Evolutionary conservation across 2,113 vertebrate species (phyloP).

Genomic region (Orientallactaga bullata): DNA sequence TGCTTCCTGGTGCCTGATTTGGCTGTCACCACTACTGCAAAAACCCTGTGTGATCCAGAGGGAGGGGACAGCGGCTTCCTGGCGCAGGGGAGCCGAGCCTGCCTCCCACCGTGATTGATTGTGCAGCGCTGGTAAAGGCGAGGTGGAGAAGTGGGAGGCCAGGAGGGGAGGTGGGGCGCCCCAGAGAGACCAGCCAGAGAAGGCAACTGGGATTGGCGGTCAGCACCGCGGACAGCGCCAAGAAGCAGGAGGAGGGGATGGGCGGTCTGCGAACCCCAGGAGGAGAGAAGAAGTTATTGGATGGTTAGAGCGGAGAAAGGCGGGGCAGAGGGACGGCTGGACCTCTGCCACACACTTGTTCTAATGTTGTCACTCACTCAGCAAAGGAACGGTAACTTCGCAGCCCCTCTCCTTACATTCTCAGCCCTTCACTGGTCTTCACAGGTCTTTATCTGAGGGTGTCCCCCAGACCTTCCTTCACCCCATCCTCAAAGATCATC

Average conservation of each 20-base stretch:
- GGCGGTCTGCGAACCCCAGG: constrained; percentile 11
- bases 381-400: background rate
- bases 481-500: background rate
- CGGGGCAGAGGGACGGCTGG: background rate
- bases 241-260: background rate
- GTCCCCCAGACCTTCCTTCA: background rate
- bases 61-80: constrained; percentile 45
- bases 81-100: constrained; percentile 54
- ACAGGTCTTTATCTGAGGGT: background rate
- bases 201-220: constrained; percentile 40
- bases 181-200: constrained; percentile 45
- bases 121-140: constrained; percentile 56
- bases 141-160: constrained; percentile 44
- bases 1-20: constrained; percentile 60
- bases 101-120: constrained; percentile 73
- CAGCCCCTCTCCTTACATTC: background rate
- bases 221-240: constrained; percentile 78
- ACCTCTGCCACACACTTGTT: constrained; percentile 12
- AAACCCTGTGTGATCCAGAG: constrained; percentile 54
- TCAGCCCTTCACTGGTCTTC: background rate
- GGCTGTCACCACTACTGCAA: constrained; percentile 74
- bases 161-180: constrained; percentile 34
- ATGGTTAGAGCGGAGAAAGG: background rate
- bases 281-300: constrained; percentile 67
- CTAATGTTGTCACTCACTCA: constrained; percentile 18